These are phyloP conservation scores for Trichonephila clavipes DNA, from an alignment of 1,140 invertebrate genomes.

Conservation along the genomic window DNA sequence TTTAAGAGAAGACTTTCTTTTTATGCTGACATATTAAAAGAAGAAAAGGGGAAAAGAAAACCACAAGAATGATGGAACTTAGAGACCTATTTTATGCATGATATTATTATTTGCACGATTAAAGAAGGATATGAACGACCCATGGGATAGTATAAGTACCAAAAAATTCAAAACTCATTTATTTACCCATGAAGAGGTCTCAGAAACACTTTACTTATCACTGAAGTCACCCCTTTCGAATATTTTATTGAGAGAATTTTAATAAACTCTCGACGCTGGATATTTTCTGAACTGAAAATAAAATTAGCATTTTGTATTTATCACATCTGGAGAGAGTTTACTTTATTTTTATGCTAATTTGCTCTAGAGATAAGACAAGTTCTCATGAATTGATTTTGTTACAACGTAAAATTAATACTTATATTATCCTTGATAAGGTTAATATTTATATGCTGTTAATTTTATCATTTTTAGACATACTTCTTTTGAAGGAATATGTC, in stretches of 20 bases:
- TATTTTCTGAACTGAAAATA: background rate
- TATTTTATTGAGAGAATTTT: background rate
- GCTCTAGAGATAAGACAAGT: no score
- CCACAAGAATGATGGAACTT: background rate
- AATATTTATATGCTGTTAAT: no score
- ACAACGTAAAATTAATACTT: no score
- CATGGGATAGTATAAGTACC: background rate
- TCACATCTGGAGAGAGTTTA: no score
- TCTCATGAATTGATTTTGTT: no score
- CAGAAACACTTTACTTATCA: slow-evolving; percentile 6
- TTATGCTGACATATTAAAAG: background rate
- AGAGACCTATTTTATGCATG: background rate
- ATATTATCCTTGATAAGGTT: no score
- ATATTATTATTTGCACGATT: slow-evolving; percentile 19
- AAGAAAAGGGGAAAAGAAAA: background rate
- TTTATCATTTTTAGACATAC: no score
- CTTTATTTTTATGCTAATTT: no score
- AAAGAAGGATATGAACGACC: background rate
- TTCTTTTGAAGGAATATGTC: no score
- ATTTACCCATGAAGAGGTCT: background rate
- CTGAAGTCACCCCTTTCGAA: background rate
- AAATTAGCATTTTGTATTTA: background rate
- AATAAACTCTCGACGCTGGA: background rate
- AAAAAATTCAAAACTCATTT: slow-evolving; percentile 23
- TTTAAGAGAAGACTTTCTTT: no score